Evolutionary conservation across 53 echinoderm and acorn worm genomes (phyloP).

Genomic region (Apostichopus leukothele): DNA sequence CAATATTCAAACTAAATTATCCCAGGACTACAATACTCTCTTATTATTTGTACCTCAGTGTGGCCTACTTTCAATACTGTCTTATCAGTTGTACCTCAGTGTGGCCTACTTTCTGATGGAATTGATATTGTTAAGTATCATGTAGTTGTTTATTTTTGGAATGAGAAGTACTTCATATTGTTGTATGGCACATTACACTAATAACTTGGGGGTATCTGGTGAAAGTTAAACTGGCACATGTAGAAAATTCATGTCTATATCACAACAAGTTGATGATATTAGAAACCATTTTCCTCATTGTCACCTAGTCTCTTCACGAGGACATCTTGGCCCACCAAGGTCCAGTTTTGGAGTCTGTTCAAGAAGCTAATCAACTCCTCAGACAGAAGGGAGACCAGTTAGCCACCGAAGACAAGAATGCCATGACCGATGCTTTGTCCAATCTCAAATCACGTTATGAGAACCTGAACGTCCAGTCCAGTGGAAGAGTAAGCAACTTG

Average conservation of each 20-base stretch:
- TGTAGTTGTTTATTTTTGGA: too few relatives aligned
- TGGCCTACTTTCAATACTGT: too few relatives aligned
- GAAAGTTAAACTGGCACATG: too few relatives aligned
- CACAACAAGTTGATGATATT: background rate
- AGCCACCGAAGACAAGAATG: conserved; percentile 65
- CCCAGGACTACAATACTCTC: too few relatives aligned
- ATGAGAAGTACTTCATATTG: too few relatives aligned
- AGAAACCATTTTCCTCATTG: background rate
- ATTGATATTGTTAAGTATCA: too few relatives aligned
- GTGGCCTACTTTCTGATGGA: too few relatives aligned
- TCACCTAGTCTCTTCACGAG: conserved; percentile 69
- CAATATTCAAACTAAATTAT: too few relatives aligned
- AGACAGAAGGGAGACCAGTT: conserved; percentile 87
- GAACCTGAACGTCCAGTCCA: conserved; percentile 84
- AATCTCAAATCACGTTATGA: conserved; percentile 89
- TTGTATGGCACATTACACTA: too few relatives aligned
- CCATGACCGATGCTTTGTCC: conserved; percentile 56
- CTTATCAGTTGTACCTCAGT: too few relatives aligned
- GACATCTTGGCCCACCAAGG: conserved; percentile 91
- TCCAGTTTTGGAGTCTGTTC: conserved; percentile 82
- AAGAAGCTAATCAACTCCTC: conserved; percentile 89
- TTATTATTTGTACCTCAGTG: too few relatives aligned
- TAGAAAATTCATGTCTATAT: background rate
- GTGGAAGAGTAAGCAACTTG: conserved; percentile 72
- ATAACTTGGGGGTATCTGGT: too few relatives aligned